Percentiles rank a stretch among this genome's conserved stretches.
Conservation (phyloP, 2,113 vertebrate genomes). For the Dolichotis patagonum region DNA sequence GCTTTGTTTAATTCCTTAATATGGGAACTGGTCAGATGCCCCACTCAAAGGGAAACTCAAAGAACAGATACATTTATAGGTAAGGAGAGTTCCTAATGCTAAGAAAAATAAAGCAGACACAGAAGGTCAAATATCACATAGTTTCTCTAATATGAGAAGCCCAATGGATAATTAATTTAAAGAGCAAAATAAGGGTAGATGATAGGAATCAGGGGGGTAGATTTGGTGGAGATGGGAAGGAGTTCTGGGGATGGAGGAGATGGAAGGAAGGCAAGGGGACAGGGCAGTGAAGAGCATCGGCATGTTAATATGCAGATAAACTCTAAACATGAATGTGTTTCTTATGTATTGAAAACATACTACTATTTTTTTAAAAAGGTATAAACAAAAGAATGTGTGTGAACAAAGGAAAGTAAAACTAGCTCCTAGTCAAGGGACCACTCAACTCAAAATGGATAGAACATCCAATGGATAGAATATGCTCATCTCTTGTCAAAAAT, state of each 20-base stretch:
- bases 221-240: background rate
- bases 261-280: background rate
- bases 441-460: background rate
- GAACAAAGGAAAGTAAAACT: background rate
- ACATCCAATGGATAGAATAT: background rate
- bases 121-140: background rate
- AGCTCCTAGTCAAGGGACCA: background rate
- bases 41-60: constrained; percentile 31
- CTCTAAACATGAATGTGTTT: background rate
- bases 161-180: background rate
- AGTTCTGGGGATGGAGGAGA: background rate
- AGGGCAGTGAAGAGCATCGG: background rate
- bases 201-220: background rate
- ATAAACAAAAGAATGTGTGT: background rate
- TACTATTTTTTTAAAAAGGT: background rate
- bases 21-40: background rate
- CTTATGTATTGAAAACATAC: background rate
- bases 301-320: too few species aligned
- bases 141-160: background rate
- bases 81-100: background rate
- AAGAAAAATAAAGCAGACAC: background rate
- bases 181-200: background rate
- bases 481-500: background rate
- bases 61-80: background rate
- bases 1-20: constrained; percentile 13